Base-by-base conservation (phyloP, 2,888 invertebrate genomes). In the Hofmannophila pseudospretella region DNA sequence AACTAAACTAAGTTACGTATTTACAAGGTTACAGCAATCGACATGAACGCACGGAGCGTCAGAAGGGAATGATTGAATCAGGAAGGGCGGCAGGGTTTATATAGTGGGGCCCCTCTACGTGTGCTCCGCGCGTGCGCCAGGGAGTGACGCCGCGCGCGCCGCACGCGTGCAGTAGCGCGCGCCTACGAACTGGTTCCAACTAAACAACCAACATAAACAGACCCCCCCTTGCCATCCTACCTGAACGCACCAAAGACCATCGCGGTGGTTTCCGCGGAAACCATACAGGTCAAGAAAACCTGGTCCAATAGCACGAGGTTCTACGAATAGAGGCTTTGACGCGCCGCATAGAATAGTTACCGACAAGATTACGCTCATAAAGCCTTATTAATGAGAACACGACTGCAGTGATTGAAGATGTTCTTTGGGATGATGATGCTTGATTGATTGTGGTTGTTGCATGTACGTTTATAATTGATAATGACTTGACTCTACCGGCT, bases 271-370 rank as follows among this genome's bases (percentile, higher is more conserved):
- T 9, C 10, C 9, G 9, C n/a, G 1, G 9, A 11, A 5, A 2
- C 28, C 28, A 5, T 11, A 11, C 3, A 28, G 28, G 3, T 13
- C 28, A 12, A 11, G 28, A 0, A 12, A 28, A 8, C 2, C 12
- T 28, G 28, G 28, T 7, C 11, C n/a, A n/a, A n/a, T n/a, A 23
- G 8, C n/a, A 19, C 26, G 27, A 4, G n/a, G 67, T 82, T 79
- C 84, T 79, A 79, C 75, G 82, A 79, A 80, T 66, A 71, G 68
- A 65, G 58, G 66, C 82, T 84, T 85, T 85, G 82, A 78, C 71
- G 68, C 64, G 67, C 79, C 76, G 79, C 68, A 61, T 63, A 57
- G 65, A 67, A 70, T 67, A 58, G 58, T 64, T 55, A 48, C 52
- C 35, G 45, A 42, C 51, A 50, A 64, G 67, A 67, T 70, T 67